Evolutionary conservation across 2,797 vertebrate genomes (phyloP), one percentile per base, ranked within the genome.

Genomic region (Falco concolor): DNA sequence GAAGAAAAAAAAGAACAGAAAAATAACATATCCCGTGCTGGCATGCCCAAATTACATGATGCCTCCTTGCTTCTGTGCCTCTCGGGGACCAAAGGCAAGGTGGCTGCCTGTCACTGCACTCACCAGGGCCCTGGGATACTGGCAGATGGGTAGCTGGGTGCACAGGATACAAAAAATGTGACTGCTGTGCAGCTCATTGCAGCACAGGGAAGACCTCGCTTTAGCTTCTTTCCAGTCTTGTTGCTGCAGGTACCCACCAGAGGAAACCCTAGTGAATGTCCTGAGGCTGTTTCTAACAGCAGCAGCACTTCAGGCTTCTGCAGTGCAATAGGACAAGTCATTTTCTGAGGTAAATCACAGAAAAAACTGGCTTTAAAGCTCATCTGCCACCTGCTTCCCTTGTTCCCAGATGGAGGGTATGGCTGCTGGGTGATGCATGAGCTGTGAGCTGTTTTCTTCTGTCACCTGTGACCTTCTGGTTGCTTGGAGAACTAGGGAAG

Each of bases 351-450:
- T 15, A 87, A 86, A 65, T 13, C 36, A 49, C 30, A 70, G 32
- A 84, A 81, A 42, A 85, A 63, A 0, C 16, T 68, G n/a, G 10
- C 16, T 68, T 88, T 78, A 63, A 65, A 67, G 27, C 60, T 89
- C 38, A 54, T 54, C 74, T 87, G 27, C 52, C 40, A 69, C 28
- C 65, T 78, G 27, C 21, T 75, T 83, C 20, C 20, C 18, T 54
- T 27, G 6, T 73, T 75, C 54, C 40, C 40, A 84, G 38, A n/a
- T 2, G 42, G 34, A 79, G 17, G 19, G 8, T 47, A 25, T 10
- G 11, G 36, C 59, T 1, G 2, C n/a, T 56, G 54, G 8, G 34
- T 81, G n/a, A 50, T 10, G 7, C 0, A 0, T 24, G 23, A 63
- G 12, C 45, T 45, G 0, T 22, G 23, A 63, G 12, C 42, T 45